Evolutionary conservation across 2,888 invertebrate genomes (phyloP), one percentile per base, ranked within the genome.

Genomic region (Ornithoptera priamus): DNA sequence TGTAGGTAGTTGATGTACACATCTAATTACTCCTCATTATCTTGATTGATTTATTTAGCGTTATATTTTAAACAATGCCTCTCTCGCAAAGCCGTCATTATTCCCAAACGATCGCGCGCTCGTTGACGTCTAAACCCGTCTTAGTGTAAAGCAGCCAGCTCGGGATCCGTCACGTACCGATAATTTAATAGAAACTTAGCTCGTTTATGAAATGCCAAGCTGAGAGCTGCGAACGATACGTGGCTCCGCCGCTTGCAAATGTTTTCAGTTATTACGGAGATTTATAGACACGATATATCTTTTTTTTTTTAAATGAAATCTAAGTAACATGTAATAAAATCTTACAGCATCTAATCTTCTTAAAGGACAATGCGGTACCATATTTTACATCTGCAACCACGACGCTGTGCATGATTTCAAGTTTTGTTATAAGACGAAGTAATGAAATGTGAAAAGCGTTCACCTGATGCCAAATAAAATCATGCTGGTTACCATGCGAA

Each of bases 111-210:
- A n/a, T 53, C n/a, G 53, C 6, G 20, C 46, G 46, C 46, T n/a
- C 18, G 56, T 4, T 20, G 56, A 56, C 56, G 56, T 56, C 20
- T 56, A 20, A 20, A 56, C 56, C 20, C 56, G 56, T 20, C 56
- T 56, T 56, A 56, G 56, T 20, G 18, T 20, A 20, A 50, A 63
- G 50, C 64, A 64, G 18, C 64, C 53, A 36, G 50, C 36, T 15
- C 20, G n/a, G 20, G 36, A 56, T n/a, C 18, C n/a, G 56, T 30
- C 64, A 64, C 64, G 64, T 64, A 17, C 12, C 56, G n/a, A 64
- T 64, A 64, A 64, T 64, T 64, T 64, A 56, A 62, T 22, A 50
- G 15, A 62, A 56, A 64, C 56, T 64, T 30, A 10, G 36, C 53
- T 24, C 24, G 30, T 56, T 64, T 64, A n/a, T 17, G 56, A 56